A percentile compares a stretch with the other conserved stretches of the same genome.
phyloP scores from a whole-genome alignment of 2,113 vertebrate genomes.

The Cranoglanis bouderius region DNA sequence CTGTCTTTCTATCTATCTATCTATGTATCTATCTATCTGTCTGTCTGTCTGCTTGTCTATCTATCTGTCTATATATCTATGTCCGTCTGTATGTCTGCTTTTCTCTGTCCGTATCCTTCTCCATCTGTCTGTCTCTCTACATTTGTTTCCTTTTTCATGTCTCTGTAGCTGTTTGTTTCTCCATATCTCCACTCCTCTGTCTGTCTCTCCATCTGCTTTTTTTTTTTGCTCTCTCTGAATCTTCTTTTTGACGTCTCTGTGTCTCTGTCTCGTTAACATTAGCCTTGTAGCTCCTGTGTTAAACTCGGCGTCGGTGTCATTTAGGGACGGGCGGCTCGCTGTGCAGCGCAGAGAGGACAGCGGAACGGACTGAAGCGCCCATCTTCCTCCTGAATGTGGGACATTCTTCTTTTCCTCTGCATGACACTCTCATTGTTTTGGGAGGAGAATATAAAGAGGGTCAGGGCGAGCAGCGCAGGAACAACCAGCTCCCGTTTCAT shows the following conservation, averaged over 20 bases:
- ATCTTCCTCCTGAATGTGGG: slow-evolving; percentile 17
- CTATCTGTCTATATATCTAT: no score
- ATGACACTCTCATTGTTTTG: slow-evolving; percentile 31
- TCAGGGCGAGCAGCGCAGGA: not conserved
- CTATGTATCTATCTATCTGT: not conserved
- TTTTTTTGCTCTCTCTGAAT: not conserved
- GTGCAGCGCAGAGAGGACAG: not conserved
- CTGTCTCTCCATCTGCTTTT: not conserved
- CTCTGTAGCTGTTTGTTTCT: not conserved
- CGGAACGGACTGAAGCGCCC: not conserved
- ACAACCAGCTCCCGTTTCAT: slow-evolving; percentile 33
- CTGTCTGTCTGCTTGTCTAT: not conserved
- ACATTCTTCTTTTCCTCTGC: slow-evolving; percentile 1
- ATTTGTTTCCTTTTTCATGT: not conserved
- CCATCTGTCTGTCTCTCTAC: not conserved
- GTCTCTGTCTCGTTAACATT: not conserved
- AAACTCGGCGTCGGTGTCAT: not conserved
- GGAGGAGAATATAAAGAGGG: not conserved
- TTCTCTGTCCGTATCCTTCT: no score
- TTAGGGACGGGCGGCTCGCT: not conserved
- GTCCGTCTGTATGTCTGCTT: not conserved
- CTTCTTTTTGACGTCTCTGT: not conserved
- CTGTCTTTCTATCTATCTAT: not conserved
- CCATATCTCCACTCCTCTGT: not conserved
- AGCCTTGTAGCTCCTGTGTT: not conserved